Percentiles rank a stretch among this genome's conserved stretches.
These are phyloP conservation scores for Palythoa grandis DNA, from an alignment of 92 coral and sea anemone genomes.

Conservation along the genomic window DNA sequence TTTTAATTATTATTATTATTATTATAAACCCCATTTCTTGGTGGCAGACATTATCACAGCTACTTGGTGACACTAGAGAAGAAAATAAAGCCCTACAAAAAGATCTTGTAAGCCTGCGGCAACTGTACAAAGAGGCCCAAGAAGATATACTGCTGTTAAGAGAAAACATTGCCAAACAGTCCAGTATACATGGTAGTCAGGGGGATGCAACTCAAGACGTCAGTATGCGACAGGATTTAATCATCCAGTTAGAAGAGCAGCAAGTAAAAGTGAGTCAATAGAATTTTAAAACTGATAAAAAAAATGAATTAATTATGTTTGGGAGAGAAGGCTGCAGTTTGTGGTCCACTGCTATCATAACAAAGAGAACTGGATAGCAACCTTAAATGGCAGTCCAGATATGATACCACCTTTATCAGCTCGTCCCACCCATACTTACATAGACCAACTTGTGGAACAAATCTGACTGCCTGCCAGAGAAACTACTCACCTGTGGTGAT, in stretches of 20 bases:
- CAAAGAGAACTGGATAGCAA: too few species aligned
- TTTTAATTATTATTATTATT: too few species aligned
- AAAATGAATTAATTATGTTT: too few species aligned
- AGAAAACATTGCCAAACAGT: constrained; percentile 81
- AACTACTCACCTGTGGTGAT: too few species aligned
- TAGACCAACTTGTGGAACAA: too few species aligned
- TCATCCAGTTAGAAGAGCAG: constrained; percentile 77
- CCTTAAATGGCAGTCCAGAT: too few species aligned
- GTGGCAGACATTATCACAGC: constrained; percentile 77
- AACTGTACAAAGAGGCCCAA: constrained; percentile 90
- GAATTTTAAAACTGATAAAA: background rate
- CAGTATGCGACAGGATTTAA: constrained; percentile 78
- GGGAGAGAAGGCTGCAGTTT: too few species aligned
- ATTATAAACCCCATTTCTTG: background rate
- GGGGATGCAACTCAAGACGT: constrained; percentile 58
- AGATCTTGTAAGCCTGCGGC: constrained; percentile 82
- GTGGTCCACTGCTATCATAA: too few species aligned
- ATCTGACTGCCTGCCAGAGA: too few species aligned
- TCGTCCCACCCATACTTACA: too few species aligned
- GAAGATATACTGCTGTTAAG: constrained; percentile 88
- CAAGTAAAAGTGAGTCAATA: constrained; percentile 75
- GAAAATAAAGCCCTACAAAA: constrained; percentile 87
- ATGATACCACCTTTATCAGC: too few species aligned
- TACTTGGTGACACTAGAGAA: constrained; percentile 81
- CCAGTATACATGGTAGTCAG: constrained; percentile 41